Base-by-base conservation (phyloP, 1,140 invertebrate genomes). In the Helicorthomorpha holstii region DNA sequence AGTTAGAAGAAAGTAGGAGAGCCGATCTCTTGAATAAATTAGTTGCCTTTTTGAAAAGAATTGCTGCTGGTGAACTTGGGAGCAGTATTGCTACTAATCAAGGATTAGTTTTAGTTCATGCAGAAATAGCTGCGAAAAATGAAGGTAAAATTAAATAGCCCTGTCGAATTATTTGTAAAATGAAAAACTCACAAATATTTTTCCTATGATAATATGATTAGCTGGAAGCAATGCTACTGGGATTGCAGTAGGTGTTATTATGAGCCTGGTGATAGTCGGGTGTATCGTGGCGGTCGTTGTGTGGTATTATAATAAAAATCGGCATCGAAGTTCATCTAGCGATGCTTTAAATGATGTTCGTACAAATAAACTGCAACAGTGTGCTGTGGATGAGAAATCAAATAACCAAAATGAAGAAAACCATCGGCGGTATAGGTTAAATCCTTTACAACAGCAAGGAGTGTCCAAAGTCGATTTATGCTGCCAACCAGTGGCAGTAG, bases 381-480 rank as follows among this genome's bases (percentile, higher is more conserved):
- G 16, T 7, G 7, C 29, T 16, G 7, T 34, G 43, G 56, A 58
- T 24, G 84, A 88, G 59, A 87, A 88, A 61, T 84, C 82, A 0
- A 88, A 88, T 60, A 90, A 90, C 63, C 85, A 89, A 63, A 89
- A 89, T 64, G 85, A 90, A 62, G 85, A 91, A 65, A 89, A 90
- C 60, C 69, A 89, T 23, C 74, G 85, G 34, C 78, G 73, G 10
- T 66, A 64, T 47, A 57, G 63, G 27, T n/a, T n/a, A n/a, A 69
- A 69, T 54, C 62, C 65, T 14, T 54, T 67, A 21, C 58, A 25
- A 7, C 4, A 4, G 7, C 7, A 22, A 25, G 44, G 44, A 46
- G 7, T 46, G 4, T 21, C 25, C 12, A n/a, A n/a, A n/a, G n/a
- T n/a, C n/a, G n/a, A n/a, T n/a, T n/a, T n/a, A n/a, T n/a, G n/a